A percentile compares a stretch with the other conserved stretches of the same genome.
phyloP scores from a whole-genome alignment of 2,888 invertebrate genomes.

The Drosophila aldrichi region DNA sequence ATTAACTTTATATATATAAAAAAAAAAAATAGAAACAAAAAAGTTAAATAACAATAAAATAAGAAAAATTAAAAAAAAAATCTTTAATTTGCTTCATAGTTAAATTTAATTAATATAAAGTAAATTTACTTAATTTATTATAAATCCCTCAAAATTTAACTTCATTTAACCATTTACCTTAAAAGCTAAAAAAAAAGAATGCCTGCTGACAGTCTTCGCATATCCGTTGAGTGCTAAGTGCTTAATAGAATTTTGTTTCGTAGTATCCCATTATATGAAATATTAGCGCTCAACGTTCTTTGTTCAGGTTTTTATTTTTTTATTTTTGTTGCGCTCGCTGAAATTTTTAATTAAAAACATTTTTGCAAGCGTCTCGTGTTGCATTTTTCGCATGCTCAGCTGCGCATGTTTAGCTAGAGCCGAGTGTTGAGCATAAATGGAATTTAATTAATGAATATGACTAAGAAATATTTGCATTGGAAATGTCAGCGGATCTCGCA shows the following conservation, averaged over 20 bases:
- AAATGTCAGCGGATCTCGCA: constrained; percentile 31
- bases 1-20: too few species aligned
- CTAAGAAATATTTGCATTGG: constrained; percentile 42
- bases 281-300: constrained; percentile 16
- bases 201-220: not conserved
- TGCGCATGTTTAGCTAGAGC: not conserved
- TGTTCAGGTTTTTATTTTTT: too few species aligned
- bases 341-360: constrained; percentile 55
- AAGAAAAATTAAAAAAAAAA: too few species aligned
- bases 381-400: constrained; percentile 18
- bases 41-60: too few species aligned
- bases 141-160: not conserved
- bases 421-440: constrained; percentile 27
- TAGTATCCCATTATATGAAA: constrained; percentile 26
- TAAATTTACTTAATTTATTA: too few species aligned
- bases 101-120: too few species aligned
- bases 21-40: too few species aligned
- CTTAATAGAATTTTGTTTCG: not conserved
- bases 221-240: not conserved
- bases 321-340: constrained; percentile 21
- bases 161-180: too few species aligned
- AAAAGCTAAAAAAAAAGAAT: not conserved
- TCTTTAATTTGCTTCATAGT: too few species aligned
- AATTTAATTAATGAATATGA: constrained; percentile 61
- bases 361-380: constrained; percentile 25